These are phyloP conservation scores for Magallana angulata DNA, from an alignment of 1,140 invertebrate species.

Conservation along the genomic window DNA sequence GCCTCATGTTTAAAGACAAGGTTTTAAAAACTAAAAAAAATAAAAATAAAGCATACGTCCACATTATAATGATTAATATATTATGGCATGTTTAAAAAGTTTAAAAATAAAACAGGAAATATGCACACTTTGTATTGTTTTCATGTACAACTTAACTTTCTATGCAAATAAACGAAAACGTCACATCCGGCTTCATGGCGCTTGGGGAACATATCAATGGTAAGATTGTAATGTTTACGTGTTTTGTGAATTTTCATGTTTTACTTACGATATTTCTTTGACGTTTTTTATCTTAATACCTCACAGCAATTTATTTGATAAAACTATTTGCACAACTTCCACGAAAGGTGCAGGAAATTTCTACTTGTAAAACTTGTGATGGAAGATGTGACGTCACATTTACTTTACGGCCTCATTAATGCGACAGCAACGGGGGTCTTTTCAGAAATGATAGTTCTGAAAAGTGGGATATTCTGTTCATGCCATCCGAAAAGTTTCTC, in stretches of 20 bases:
- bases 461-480: no score
- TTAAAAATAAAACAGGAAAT: no score
- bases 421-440: constrained; percentile 22
- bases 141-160: not conserved
- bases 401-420: not conserved
- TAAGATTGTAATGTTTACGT: constrained; percentile 30
- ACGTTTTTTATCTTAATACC: no score
- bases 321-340: no score
- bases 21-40: no score
- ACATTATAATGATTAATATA: no score
- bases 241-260: not conserved
- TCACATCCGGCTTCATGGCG: constrained; percentile 8
- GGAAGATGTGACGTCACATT: constrained; percentile 10
- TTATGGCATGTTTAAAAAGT: no score
- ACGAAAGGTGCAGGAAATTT: not conserved
- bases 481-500: no score
- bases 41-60: no score
- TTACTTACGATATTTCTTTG: not conserved
- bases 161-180: not conserved
- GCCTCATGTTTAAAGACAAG: no score
- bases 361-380: not conserved
- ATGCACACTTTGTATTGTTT: not conserved
- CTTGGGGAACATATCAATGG: constrained; percentile 43
- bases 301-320: not conserved
- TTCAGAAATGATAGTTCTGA: not conserved